Evolutionary conservation across 2,888 invertebrate species (phyloP), one percentile per base, ranked within the genome.

Genomic region (Troides aeacus): DNA sequence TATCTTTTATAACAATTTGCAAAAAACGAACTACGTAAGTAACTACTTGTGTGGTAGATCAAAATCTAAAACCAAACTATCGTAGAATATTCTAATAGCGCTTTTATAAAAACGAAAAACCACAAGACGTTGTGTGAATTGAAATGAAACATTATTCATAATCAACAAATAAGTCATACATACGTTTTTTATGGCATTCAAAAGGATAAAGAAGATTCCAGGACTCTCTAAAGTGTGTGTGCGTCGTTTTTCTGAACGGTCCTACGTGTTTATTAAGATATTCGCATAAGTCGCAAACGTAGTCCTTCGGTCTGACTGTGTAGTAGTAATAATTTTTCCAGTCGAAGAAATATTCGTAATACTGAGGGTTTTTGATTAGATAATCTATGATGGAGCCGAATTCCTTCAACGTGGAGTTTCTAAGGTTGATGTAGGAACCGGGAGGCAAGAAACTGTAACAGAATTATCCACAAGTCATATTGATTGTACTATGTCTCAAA

Each of bases 281-380:
- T 0, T 78, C 69, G 68, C 91, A 91, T 0, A 91, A 73, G 21
- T 84, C 84, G 71, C 91, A 91, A 0, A 91, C 73, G 8, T 80
- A 72, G n/a, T 77, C 74, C 63, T 78, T 82, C 0, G 85, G 79
- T 23, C 76, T 81, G 0, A 78, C 70, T 2, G 78, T 80, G 69
- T 84, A 89, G 72, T 79, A 82, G 60, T 91, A 91, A 66, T 91
- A 83, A 62, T 84, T 83, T 68, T 85, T 90, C 91, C 91, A 90
- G 69, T 90, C 89, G 60, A 90, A 88, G 74, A 91, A 89, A 57
- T 79, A 83, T 4, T 79, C 77, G 72, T 91, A 90, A 58, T 81
- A 82, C 0, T 77, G 72, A 0, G 80, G 81, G 57, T 86, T 82
- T 66, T 79, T 81, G 36, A 89, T 88, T 0, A 90, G 80, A 61